phyloP scores from a whole-genome alignment of 2,888 invertebrate species.

The Copidosoma aretas region DNA sequence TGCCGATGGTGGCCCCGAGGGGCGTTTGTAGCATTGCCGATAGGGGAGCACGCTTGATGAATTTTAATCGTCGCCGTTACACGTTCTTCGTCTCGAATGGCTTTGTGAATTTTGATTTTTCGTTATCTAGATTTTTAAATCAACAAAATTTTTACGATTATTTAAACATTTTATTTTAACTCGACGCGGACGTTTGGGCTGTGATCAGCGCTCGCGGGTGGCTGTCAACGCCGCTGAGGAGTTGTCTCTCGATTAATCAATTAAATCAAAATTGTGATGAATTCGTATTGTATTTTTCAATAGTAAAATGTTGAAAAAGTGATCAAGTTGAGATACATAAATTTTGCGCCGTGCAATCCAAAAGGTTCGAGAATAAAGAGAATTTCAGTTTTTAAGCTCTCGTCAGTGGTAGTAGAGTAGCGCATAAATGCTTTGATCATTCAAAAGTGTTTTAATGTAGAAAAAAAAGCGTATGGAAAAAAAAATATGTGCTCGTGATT shows the following conservation, averaged over 20 bases:
- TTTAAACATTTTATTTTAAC: slow-evolving; percentile 11
- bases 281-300: slow-evolving; percentile 18
- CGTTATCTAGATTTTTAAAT: slow-evolving; percentile 31
- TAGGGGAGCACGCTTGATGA: slow-evolving; percentile 26
- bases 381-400: slow-evolving; percentile 27
- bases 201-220: not conserved
- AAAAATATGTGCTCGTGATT: slow-evolving; percentile 37
- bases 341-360: slow-evolving; percentile 36
- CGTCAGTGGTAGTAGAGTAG: slow-evolving; percentile 20
- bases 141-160: slow-evolving; percentile 27
- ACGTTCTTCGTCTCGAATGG: slow-evolving; percentile 9
- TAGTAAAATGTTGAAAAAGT: not conserved
- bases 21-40: slow-evolving; percentile 40
- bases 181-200: slow-evolving; percentile 12
- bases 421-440: slow-evolving; percentile 35
- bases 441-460: slow-evolving; percentile 39
- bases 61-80: slow-evolving; percentile 17
- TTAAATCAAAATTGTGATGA: slow-evolving; percentile 26
- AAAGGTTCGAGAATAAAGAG: slow-evolving; percentile 17
- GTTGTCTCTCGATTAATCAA: not conserved
- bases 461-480: too few species aligned
- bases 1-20: slow-evolving; percentile 12
- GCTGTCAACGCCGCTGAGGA: not conserved
- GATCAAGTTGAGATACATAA: not conserved
- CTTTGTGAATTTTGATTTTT: slow-evolving; percentile 19